Evolutionary conservation across 1,140 invertebrate genomes (phyloP), one percentile per base, ranked within the genome.

Genomic region (Drosophila seguyi): DNA sequence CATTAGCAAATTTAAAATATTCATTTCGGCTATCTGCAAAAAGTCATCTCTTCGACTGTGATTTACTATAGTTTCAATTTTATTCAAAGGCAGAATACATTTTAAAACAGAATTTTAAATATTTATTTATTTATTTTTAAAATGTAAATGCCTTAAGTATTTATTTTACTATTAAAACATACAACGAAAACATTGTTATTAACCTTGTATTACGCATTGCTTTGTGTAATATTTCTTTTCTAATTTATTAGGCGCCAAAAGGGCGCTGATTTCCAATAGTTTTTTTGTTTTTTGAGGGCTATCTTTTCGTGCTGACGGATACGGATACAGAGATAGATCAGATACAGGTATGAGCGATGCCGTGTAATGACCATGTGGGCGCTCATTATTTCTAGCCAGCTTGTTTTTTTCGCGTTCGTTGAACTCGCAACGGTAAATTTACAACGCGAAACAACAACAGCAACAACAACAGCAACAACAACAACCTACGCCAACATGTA

Each of bases 401-500:
- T 78, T 25, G n/a, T n/a, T 84, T 78, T 82, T 25, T 66, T 44
- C 22, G 53, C 57, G 85, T 60, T 68, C 84, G 42, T 84, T 88
- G 72, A 90, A 88, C 85, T 65, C 81, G 61, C 38, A 88, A 88
- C 84, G 85, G 84, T 88, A 90, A 88, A 88, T 77, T 88, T 88
- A 87, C 84, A 87, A 66, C 72, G 81, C 45, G 34, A 47, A 38
- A 36, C n/a, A n/a, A n/a, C n/a, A n/a, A n/a, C n/a, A 47, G 25
- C 25, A 25, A 25, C 25, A 47, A 31, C 31, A 31, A 31, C 47
- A 52, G 18, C 62, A 50, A 53, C 75, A 74, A 48, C 62, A 88
- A 50, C 59, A 88, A 81, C 81, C 86, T 90, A 90, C 85, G 86
- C 85, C 86, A 90, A 90, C 78, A 90, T 90, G 85, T 90, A 90